Evolutionary conservation across 2,888 invertebrate genomes (phyloP).

Genomic region (Eupithecia subumbrata): DNA sequence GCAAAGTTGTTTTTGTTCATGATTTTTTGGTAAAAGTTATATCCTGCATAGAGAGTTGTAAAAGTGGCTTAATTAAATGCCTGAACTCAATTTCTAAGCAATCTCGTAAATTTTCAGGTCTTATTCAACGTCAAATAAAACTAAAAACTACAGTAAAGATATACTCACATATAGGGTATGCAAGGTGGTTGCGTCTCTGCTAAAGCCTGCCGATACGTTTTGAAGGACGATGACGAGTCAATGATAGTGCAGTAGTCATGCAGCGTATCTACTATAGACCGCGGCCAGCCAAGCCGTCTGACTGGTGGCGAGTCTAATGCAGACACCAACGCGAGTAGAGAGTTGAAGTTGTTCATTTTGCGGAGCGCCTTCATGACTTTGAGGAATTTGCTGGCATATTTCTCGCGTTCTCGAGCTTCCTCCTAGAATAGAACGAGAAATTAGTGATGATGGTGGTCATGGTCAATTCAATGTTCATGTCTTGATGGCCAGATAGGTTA

Average conservation of each 20-base stretch:
- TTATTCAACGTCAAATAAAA: background rate
- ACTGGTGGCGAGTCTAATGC: constrained; percentile 98
- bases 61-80: background rate
- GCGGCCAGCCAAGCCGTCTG: constrained; percentile 96
- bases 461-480: background rate
- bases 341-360: constrained; percentile 99
- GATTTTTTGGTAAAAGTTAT: background rate
- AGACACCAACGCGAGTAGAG: constrained; percentile 97
- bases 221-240: constrained; percentile 98
- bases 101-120: background rate
- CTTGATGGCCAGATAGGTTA: background rate
- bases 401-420: constrained; percentile 97
- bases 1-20: no score
- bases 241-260: constrained; percentile 98
- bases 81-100: background rate
- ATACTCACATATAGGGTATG: constrained; percentile 98
- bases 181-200: constrained; percentile 98
- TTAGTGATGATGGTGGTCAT: background rate
- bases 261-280: constrained; percentile 94
- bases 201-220: constrained; percentile 97
- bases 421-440: constrained; percentile 61
- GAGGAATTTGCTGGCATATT: constrained; percentile 96
- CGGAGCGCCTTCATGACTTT: constrained; percentile 99
- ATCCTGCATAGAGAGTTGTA: background rate
- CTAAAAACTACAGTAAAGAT: background rate